Evolutionary conservation across 2,113 vertebrate genomes (phyloP).

Genomic region (Stercorarius parasiticus): DNA sequence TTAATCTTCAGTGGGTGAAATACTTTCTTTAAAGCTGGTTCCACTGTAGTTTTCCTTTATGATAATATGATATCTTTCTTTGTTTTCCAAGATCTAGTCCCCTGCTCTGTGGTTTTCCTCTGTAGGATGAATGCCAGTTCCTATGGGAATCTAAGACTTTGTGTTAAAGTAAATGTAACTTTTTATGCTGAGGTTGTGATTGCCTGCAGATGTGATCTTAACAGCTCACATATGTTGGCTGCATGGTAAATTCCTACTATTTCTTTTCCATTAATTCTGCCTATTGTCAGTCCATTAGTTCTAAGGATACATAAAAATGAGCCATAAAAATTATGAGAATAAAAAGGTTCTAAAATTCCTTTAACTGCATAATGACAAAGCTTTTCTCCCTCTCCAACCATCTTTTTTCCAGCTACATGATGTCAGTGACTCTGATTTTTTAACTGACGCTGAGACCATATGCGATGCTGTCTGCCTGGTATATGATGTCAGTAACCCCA

Average conservation of each 20-base stretch:
- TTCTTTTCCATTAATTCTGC: background rate
- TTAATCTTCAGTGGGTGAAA: background rate
- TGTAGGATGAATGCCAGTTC: background rate
- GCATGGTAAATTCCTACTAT: background rate
- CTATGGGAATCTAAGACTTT: background rate
- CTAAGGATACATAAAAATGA: background rate
- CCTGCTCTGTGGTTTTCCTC: background rate
- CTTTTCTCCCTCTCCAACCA: background rate
- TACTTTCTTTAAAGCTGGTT: background rate
- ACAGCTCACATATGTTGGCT: background rate
- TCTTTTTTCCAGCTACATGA: constrained; percentile 85
- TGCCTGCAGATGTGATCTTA: background rate
- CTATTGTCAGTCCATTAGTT: background rate
- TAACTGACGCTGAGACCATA: constrained; percentile 85
- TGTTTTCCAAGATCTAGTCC: background rate
- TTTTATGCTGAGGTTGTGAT: background rate
- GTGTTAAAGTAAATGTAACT: background rate
- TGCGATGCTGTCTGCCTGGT: constrained; percentile 95
- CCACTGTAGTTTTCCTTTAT: background rate
- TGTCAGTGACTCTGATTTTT: constrained; percentile 88
- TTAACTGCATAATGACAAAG: background rate
- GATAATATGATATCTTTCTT: background rate
- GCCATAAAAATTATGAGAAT: background rate
- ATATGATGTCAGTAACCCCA: constrained; percentile 90
- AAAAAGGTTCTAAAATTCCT: background rate